Conservation (phyloP, 2,113 vertebrate genomes). For the Saguinus midas region DNA sequence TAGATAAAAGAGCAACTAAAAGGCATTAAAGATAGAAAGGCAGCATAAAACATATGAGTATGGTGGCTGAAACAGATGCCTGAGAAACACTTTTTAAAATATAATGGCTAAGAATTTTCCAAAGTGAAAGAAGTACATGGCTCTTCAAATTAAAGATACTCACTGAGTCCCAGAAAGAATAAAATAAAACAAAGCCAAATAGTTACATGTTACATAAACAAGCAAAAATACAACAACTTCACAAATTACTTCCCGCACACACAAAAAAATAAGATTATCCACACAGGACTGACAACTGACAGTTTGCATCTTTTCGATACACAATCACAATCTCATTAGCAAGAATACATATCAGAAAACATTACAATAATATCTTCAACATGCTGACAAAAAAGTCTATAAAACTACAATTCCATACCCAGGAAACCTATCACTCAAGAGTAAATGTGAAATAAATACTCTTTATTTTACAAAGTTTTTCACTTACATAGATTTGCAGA, state of each 20-base stretch:
- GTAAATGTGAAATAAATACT: neutral
- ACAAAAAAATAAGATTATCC: neutral
- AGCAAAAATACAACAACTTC: neutral
- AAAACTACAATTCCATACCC: neutral
- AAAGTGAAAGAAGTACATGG: neutral
- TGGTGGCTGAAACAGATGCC: neutral
- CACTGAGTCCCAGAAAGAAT: neutral
- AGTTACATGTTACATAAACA: neutral
- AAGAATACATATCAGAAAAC: neutral
- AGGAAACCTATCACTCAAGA: neutral
- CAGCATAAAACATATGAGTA: neutral
- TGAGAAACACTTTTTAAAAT: neutral
- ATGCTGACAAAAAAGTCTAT: neutral
- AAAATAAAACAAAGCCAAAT: neutral
- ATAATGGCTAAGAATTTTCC: neutral
- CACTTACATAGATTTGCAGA: neutral
- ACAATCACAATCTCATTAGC: neutral
- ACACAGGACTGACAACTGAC: neutral
- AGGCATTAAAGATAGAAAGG: neutral
- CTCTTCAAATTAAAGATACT: neutral
- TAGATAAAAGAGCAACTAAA: neutral
- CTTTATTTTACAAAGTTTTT: neutral
- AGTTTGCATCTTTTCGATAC: neutral
- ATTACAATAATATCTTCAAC: neutral
- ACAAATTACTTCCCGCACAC: neutral